Percentiles rank a stretch among this genome's conserved stretches.
Evolutionary conservation across 2,113 vertebrate genomes (phyloP).

Genomic region (Nothocercus julius): DNA sequence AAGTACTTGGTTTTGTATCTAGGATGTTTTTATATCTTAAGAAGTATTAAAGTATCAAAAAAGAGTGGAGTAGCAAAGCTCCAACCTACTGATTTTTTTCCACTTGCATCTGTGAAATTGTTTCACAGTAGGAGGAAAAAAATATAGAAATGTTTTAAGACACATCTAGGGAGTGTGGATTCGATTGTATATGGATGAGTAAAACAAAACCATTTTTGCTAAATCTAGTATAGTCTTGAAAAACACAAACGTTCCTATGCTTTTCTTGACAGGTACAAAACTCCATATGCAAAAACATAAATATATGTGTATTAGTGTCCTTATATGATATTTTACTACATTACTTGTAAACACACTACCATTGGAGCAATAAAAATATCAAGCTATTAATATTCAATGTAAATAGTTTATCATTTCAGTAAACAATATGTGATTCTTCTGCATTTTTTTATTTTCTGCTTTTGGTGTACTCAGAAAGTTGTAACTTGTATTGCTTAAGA

Average conservation of each 20-base stretch:
- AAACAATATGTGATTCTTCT: constrained; percentile 42
- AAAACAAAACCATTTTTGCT: not conserved
- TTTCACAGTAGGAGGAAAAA: not conserved
- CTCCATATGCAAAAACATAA: not conserved
- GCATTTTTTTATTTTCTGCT: constrained; percentile 39
- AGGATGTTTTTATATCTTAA: not conserved
- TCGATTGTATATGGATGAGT: not conserved
- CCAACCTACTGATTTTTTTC: not conserved
- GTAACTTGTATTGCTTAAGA: constrained; percentile 58
- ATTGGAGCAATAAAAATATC: constrained; percentile 66
- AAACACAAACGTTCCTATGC: not conserved
- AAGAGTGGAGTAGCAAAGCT: not conserved
- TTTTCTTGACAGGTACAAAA: constrained; percentile 16
- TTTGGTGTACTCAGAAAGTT: constrained; percentile 40
- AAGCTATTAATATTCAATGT: constrained; percentile 43
- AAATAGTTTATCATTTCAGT: constrained; percentile 50
- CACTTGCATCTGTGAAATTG: not conserved
- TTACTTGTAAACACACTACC: constrained; percentile 56
- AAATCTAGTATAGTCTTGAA: not conserved
- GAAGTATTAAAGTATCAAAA: not conserved
- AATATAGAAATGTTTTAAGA: not conserved
- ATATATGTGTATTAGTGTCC: not conserved
- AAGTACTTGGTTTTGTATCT: not conserved
- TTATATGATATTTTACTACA: not conserved
- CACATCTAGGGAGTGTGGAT: not conserved